These are phyloP conservation scores for Willowsia nigromaculata DNA, from an alignment of 2,888 invertebrate species.

Conservation along the genomic window DNA sequence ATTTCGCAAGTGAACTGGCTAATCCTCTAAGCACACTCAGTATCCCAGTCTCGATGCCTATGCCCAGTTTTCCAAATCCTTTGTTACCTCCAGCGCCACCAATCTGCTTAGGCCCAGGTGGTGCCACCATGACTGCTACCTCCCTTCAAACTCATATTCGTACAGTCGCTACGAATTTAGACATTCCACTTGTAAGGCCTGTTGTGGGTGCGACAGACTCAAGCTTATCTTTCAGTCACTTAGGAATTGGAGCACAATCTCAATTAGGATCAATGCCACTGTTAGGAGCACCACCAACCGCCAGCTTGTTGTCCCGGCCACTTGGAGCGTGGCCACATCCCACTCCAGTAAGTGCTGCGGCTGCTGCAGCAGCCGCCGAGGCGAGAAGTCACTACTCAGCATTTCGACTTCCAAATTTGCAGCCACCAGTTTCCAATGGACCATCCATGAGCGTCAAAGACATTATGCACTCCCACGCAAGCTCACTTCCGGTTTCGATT, in stretches of 20 bases:
- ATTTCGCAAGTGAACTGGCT: constrained; percentile 41
- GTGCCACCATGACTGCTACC: constrained; percentile 71
- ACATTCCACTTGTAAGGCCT: constrained; percentile 78
- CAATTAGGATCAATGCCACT: constrained; percentile 38
- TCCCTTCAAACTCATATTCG: constrained; percentile 78
- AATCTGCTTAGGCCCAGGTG: constrained; percentile 57
- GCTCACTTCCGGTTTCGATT: constrained; percentile 73
- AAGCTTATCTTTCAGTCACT: constrained; percentile 8
- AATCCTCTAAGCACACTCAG: constrained; percentile 72
- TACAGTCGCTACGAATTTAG: constrained; percentile 78
- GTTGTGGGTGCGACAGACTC: constrained; percentile 66
- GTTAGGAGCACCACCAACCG: constrained; percentile 30
- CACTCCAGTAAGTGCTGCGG: constrained; percentile 8
- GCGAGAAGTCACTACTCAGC: constrained; percentile 75
- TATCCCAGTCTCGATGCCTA: constrained; percentile 74
- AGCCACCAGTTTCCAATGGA: constrained; percentile 13
- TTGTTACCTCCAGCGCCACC: constrained; percentile 56
- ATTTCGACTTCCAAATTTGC: constrained; percentile 74
- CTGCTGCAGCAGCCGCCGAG: constrained; percentile 49
- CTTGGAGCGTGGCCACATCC: constrained; percentile 48
- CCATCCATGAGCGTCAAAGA: constrained; percentile 31
- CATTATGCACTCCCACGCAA: constrained; percentile 27
- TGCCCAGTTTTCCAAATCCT: constrained; percentile 64
- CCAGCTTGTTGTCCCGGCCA: constrained; percentile 47
- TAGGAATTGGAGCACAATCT: constrained; percentile 26